Percentiles rank a stretch among this genome's conserved stretches.
Evolutionary conservation across 1,140 invertebrate genomes (phyloP).

Genomic region (Wiebesia pumilae): DNA sequence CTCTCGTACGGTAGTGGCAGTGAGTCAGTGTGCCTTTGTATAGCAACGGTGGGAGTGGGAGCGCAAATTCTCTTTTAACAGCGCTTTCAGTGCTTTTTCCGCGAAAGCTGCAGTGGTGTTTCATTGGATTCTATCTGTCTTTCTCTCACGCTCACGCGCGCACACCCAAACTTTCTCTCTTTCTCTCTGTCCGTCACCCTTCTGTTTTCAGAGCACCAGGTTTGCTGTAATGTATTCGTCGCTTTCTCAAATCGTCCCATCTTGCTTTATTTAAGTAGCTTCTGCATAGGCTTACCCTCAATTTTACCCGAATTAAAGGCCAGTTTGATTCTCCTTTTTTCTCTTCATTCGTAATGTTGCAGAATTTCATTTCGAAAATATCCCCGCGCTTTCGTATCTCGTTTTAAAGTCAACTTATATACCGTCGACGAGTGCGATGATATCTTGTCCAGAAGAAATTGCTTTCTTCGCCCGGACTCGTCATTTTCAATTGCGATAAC

Average conservation of each 20-base stretch:
- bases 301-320: slow-evolving; percentile 21
- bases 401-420: not conserved
- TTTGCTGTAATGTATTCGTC: not conserved
- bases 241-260: slow-evolving; percentile 13
- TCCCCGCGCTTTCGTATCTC: not conserved
- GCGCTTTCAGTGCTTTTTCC: slow-evolving; percentile 64
- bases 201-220: not conserved
- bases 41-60: slow-evolving; percentile 19
- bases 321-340: slow-evolving; percentile 8
- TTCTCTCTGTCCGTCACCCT: not conserved
- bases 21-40: not conserved
- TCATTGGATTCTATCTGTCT: not conserved
- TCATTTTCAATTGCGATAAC: not conserved
- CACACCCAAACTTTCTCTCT: not conserved
- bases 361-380: slow-evolving; percentile 12
- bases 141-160: not conserved
- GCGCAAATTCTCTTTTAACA: slow-evolving; percentile 63
- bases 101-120: slow-evolving; percentile 5
- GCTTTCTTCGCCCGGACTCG: not conserved
- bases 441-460: not conserved
- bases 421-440: not conserved
- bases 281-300: slow-evolving; percentile 17
- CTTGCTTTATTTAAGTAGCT: slow-evolving; percentile 38
- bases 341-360: not conserved
- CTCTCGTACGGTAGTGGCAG: slow-evolving; percentile 9